Evolutionary conservation across 2,888 invertebrate species (phyloP).

Genomic region (Kryphioiulus occultus): DNA sequence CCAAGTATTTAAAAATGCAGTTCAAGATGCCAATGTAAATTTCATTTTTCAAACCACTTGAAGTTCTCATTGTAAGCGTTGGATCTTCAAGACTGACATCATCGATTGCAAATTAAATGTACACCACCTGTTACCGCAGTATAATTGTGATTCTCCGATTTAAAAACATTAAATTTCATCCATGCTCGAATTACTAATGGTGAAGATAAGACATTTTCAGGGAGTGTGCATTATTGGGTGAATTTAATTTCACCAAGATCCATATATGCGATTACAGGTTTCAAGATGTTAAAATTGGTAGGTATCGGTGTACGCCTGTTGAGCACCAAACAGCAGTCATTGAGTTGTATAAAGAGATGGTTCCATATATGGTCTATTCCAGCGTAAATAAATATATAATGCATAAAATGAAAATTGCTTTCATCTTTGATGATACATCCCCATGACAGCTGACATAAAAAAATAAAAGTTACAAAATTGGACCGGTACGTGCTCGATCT

Average conservation of each 20-base stretch:
- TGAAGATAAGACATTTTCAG: not conserved
- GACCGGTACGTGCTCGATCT: not conserved
- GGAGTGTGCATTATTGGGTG: not conserved
- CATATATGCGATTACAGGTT: not conserved
- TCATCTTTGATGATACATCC: not conserved
- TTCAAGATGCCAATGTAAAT: not conserved
- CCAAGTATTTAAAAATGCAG: not conserved
- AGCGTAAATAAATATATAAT: conserved; percentile 13
- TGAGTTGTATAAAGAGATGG: not conserved
- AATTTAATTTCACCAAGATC: not conserved
- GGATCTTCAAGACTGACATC: not conserved
- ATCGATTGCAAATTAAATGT: not conserved
- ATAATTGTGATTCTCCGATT: not conserved
- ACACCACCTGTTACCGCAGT: not conserved
- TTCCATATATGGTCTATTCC: not conserved
- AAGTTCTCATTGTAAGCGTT: not conserved
- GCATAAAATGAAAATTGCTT: not conserved
- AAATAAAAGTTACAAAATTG: not conserved
- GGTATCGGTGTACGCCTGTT: not conserved
- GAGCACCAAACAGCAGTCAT: not conserved
- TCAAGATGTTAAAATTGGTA: not conserved
- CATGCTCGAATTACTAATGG: not conserved
- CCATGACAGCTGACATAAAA: not conserved
- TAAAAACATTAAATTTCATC: not conserved
- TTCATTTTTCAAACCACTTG: not conserved